Evolutionary conservation across 2,113 vertebrate species (phyloP).

Genomic region (Isichthys henryi): DNA sequence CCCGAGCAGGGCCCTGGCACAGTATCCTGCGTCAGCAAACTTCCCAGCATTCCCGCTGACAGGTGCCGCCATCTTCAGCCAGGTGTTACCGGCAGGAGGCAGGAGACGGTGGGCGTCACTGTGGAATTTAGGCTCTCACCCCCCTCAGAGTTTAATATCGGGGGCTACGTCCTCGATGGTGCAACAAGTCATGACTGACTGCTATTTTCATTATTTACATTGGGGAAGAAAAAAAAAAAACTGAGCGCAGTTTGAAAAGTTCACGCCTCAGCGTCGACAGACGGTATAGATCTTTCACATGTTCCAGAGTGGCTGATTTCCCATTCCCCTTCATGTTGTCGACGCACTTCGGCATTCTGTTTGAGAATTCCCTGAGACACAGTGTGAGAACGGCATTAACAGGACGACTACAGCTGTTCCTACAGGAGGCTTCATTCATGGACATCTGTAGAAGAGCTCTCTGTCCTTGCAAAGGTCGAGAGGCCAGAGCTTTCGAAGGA

Average conservation of each 20-base stretch:
- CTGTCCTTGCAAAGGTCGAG: background rate
- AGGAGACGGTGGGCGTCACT: constrained; percentile 9
- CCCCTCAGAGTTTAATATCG: too few species aligned
- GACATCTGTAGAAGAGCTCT: background rate
- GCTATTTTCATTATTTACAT: background rate
- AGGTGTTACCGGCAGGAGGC: background rate
- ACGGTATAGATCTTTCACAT: background rate
- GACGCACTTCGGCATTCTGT: background rate
- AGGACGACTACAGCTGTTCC: background rate
- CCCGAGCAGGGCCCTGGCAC: background rate
- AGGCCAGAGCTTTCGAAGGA: background rate
- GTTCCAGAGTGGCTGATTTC: background rate
- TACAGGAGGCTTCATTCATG: background rate
- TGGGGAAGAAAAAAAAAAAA: background rate
- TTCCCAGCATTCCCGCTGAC: background rate
- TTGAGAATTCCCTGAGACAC: background rate
- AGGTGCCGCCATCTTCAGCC: background rate
- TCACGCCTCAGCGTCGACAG: background rate
- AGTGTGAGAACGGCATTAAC: background rate
- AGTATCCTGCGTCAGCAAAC: background rate
- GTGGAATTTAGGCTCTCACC: constrained; percentile 4
- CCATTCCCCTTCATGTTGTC: background rate
- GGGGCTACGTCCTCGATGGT: background rate
- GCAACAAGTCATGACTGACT: background rate
- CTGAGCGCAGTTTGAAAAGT: background rate